Conservation (phyloP, 2,888 invertebrate genomes). For the Tetranychus piercei region DNA sequence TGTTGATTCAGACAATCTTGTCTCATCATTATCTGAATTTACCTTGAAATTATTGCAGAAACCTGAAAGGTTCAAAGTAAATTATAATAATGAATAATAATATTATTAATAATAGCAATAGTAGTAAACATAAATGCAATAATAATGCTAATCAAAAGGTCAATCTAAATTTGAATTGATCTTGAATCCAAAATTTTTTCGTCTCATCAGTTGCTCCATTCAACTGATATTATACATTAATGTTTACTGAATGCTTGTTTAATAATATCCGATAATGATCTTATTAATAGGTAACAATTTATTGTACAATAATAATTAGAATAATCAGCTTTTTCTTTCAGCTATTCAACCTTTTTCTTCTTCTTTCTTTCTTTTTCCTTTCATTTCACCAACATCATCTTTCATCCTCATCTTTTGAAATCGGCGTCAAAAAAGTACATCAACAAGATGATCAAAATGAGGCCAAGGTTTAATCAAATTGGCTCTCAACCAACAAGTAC, state of each 20-base stretch:
- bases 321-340: not conserved
- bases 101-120: too few species aligned
- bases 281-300: not conserved
- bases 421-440: not conserved
- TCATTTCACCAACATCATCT: not conserved
- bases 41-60: too few species aligned
- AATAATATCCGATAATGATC: not conserved
- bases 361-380: not conserved
- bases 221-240: too few species aligned
- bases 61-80: not conserved
- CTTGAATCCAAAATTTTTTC: too few species aligned
- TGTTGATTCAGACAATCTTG: not conserved
- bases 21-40: not conserved
- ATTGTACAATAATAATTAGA: not conserved
- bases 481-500: not conserved
- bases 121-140: too few species aligned
- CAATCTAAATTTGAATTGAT: too few species aligned
- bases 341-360: too few species aligned
- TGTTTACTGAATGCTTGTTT: too few species aligned
- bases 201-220: too few species aligned
- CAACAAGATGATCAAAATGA: not conserved
- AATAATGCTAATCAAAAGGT: too few species aligned
- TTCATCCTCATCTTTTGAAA: not conserved
- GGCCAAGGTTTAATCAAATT: not conserved
- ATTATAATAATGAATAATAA: not conserved